phyloP scores from a whole-genome alignment of 2,113 vertebrate genomes.

The Orientallactaga bullata region DNA sequence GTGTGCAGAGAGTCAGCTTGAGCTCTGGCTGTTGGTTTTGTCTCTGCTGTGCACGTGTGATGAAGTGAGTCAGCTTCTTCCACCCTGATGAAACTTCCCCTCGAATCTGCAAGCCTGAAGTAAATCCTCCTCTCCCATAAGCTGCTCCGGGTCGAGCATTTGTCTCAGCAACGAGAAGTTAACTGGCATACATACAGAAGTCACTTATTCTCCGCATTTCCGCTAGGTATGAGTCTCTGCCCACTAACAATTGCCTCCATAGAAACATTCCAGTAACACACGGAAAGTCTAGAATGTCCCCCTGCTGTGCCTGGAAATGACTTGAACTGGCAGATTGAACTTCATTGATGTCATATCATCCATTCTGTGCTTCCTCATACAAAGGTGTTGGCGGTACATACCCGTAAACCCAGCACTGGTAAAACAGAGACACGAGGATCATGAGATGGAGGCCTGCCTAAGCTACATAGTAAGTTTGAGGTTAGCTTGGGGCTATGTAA shows the following conservation, averaged over 20 bases:
- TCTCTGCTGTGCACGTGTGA: too few relatives aligned
- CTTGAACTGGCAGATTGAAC: neutral
- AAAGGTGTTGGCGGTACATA: neutral
- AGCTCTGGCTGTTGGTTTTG: too few relatives aligned
- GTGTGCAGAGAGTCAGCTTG: too few relatives aligned
- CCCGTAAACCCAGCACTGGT: neutral
- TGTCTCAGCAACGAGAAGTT: too few relatives aligned
- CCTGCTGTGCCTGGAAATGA: neutral
- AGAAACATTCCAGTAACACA: slow-evolving; percentile 25
- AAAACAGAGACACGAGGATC: neutral
- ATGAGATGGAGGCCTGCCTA: neutral
- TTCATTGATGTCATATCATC: neutral
- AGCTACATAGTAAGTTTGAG: neutral
- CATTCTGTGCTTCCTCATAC: neutral
- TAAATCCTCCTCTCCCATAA: too few relatives aligned
- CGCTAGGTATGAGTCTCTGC: too few relatives aligned
- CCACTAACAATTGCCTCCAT: neutral
- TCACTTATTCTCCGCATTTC: too few relatives aligned
- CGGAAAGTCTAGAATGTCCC: neutral
- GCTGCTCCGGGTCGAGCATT: too few relatives aligned
- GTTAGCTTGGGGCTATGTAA: neutral
- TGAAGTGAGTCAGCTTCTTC: too few relatives aligned
- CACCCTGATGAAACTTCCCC: too few relatives aligned
- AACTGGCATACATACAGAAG: too few relatives aligned
- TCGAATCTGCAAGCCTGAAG: too few relatives aligned